Evolutionary conservation across 2,888 invertebrate genomes (phyloP), one percentile per base, ranked within the genome.

Genomic region (Ommatoiulus sabulosus): DNA sequence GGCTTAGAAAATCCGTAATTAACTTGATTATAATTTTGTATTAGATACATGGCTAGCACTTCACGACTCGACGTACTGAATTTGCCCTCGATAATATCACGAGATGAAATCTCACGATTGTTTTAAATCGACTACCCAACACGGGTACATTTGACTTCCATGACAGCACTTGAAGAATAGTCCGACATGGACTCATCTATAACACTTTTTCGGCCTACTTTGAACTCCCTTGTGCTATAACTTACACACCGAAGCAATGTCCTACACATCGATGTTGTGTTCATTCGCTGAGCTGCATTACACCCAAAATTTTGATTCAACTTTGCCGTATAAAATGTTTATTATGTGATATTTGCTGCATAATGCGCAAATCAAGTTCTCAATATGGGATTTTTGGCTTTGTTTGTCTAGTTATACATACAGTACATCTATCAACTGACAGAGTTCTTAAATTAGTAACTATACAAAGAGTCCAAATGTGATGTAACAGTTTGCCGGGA

Each of bases 21-120:
- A 72, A 8, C 72, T 10, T 24, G 72, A 72, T 35, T 2, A n/a
- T 72, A 72, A 24, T 72, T 72, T 72, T 72, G 72, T 72, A 7
- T 10, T 24, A 72, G 72, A 72, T 63, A 63, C 63, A 63, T 72
- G 24, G 7, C 24, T 24, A 24, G 24, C 72, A 12, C 72, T 7
- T 10, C 72, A 72, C 20, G 24, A 72, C 24, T 72, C 24, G 20
- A 72, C 24, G 72, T 72, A 24, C 72, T 72, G 72, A 72, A 20
- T 24, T 72, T 24, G 72, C 72, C 72, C 72, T 72, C 72, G 24
- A 72, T 72, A 72, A 72, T 72, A 72, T 72, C 72, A 72, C 72
- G 24, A 72, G 72, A 24, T 72, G 72, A 72, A n/a, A 72, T 72
- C 72, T 72, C 72, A 72, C 72, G 72, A 72, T 72, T 72, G 72